Percentiles rank a stretch among this genome's conserved stretches.
phyloP scores from a whole-genome alignment of 1,140 invertebrate species.

The Trichoplusia ni region DNA sequence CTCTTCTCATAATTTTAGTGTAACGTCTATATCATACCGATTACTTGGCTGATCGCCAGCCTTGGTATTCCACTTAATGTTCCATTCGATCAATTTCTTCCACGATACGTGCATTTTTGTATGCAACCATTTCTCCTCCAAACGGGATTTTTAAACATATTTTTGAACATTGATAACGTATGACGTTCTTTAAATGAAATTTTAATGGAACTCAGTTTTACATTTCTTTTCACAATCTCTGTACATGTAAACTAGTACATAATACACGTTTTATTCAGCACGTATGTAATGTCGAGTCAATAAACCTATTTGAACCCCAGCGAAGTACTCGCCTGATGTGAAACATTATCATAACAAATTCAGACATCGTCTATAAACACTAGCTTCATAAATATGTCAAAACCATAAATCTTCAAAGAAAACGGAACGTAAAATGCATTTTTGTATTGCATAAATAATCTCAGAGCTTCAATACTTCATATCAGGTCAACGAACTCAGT shows the following conservation, averaged over 20 bases:
- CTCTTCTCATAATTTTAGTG: slow-evolving; percentile 6
- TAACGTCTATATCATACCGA: slow-evolving; percentile 11
- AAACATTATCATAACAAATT: neutral
- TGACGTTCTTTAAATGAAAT: too few species aligned
- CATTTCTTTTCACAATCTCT: too few species aligned
- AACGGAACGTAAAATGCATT: slow-evolving; percentile 13
- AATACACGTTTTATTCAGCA: too few species aligned
- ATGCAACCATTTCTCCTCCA: neutral
- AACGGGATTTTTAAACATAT: neutral
- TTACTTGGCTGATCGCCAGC: neutral
- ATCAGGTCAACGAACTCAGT: slow-evolving; percentile 29
- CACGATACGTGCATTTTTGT: neutral
- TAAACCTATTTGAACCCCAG: neutral
- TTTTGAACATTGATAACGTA: neutral
- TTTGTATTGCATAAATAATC: slow-evolving; percentile 25
- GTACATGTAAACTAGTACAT: too few species aligned
- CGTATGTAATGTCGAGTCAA: too few species aligned
- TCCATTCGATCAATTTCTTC: slow-evolving; percentile 10
- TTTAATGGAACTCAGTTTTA: too few species aligned
- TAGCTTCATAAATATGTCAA: slow-evolving; percentile 5
- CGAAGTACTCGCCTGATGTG: neutral
- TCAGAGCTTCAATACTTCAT: slow-evolving; percentile 16
- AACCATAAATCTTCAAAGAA: slow-evolving; percentile 7
- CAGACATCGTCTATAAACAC: slow-evolving; percentile 3
- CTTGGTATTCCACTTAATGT: neutral